Evolutionary conservation across 2,797 vertebrate species (phyloP), one percentile per base, ranked within the genome.

Genomic region (Eospalax fontanierii): DNA sequence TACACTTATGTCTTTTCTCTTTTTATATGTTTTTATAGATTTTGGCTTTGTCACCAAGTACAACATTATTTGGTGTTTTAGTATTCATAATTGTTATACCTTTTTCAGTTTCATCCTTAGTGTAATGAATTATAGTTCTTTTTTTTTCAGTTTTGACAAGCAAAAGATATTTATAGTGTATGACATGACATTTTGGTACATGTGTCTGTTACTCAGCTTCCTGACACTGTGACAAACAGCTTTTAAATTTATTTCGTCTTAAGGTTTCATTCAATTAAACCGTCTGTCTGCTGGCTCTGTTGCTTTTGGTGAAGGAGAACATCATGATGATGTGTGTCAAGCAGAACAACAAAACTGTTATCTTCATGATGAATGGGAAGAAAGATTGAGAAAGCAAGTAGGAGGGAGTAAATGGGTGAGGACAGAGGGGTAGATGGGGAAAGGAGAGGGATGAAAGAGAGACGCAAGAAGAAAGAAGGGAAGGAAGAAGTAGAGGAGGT

Each of bases 1-100:
- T 38, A 5, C 87, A 54, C 75, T 79, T 90, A 78, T 75, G 10
- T 73, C 21, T 87, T 74, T 71, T 80, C 87, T 78, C 74, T 46
- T n/a, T 93, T 46, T 43, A 19, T 50, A 28, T 35, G 22, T 81
- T 87, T 74, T 74, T 79, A 74, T 4, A 79, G 1, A 74, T 82
- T 96, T 86, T 87, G 14, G 26, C 76, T 18, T 91, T 63, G 33
- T 87, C 50, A 82, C 35, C 28, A 50, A 65, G 35, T n/a, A 22
- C 21, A 26, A 26, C 26, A 61, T 91, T 66, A 43, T 91, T 94
- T 86, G 76, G 10, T 26, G 87, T 35, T 59, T 71, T 63, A 35
- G 8, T 80, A 87, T 61, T 82, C 12, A 71, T 30, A 92, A 30
- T 11, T 59, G 10, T 28, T 78, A 4, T 66, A 54, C 21, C 2